A percentile compares a stretch with the other conserved stretches of the same genome.
Evolutionary conservation across 2,797 vertebrate species (phyloP).

Genomic region (Dendrocincla tyrannina): DNA sequence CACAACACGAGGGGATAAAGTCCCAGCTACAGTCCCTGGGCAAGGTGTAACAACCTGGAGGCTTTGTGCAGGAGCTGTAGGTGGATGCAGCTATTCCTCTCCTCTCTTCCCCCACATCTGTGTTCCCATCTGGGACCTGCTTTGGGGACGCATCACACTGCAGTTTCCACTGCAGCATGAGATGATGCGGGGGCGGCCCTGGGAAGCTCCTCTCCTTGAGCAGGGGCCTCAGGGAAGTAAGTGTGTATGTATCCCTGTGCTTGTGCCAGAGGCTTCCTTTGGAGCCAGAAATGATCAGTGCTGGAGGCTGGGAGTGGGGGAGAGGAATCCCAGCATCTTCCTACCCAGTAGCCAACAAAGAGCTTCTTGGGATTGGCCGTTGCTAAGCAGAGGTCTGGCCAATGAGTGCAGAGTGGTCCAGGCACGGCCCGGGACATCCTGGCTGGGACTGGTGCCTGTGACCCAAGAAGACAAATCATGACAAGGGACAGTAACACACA

Average conservation of each 20-base stretch:
- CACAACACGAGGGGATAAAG: neutral
- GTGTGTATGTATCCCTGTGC: neutral
- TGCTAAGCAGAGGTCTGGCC: slow-evolving; percentile 36
- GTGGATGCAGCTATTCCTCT: neutral
- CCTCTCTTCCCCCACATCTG: neutral
- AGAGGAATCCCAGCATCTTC: slow-evolving; percentile 7
- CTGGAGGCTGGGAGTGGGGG: neutral
- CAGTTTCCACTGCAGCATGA: neutral
- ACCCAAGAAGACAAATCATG: neutral
- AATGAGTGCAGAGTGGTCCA: slow-evolving; percentile 2
- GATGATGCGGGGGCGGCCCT: neutral
- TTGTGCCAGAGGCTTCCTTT: neutral
- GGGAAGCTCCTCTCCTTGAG: neutral
- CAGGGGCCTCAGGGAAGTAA: neutral
- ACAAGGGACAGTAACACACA: neutral
- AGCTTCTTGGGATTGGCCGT: slow-evolving; percentile 1
- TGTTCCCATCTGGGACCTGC: neutral
- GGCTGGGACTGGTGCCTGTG: neutral
- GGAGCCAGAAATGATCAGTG: neutral
- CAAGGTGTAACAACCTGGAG: neutral
- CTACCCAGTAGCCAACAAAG: neutral
- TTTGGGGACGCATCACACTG: neutral
- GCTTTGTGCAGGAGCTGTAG: neutral
- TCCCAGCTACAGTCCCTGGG: neutral
- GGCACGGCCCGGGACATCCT: neutral